These are phyloP conservation scores for Bedellia somnulentella DNA, from an alignment of 2,888 invertebrate genomes.

Conservation along the genomic window DNA sequence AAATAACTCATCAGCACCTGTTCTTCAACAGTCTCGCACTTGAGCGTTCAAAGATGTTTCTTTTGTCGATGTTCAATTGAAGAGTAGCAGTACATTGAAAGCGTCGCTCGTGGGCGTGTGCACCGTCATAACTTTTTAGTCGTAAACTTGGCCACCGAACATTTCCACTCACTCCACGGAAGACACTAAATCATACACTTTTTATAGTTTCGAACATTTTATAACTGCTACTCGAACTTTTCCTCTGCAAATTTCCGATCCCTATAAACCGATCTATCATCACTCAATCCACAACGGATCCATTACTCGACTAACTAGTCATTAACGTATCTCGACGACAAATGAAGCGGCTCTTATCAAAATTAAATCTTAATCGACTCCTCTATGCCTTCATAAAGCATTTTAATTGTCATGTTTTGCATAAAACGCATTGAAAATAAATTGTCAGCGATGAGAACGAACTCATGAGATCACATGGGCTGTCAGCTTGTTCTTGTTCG, in stretches of 20 bases:
- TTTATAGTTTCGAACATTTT: too few species aligned
- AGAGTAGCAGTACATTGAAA: neutral
- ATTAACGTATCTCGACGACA: neutral
- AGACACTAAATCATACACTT: too few species aligned
- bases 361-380: constrained; percentile 51
- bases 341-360: constrained; percentile 36
- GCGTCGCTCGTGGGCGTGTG: constrained; percentile 19
- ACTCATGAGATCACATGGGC: constrained; percentile 29
- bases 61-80: neutral
- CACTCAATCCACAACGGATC: constrained; percentile 14
- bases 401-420: constrained; percentile 51
- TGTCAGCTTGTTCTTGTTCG: constrained; percentile 17
- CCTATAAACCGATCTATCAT: too few species aligned
- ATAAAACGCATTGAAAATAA: constrained; percentile 41
- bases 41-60: neutral
- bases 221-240: too few species aligned
- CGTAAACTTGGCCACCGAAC: constrained; percentile 28
- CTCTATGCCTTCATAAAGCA: constrained; percentile 43
- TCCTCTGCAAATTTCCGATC: too few species aligned
- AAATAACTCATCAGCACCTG: neutral
- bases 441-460: constrained; percentile 31
- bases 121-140: constrained; percentile 19
- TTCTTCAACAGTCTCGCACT: too few species aligned
- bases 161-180: too few species aligned
- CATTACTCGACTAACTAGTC: constrained; percentile 23